These are phyloP conservation scores for Oxyscelio sp. DNA, from an alignment of 2,888 invertebrate species.

Conservation along the genomic window DNA sequence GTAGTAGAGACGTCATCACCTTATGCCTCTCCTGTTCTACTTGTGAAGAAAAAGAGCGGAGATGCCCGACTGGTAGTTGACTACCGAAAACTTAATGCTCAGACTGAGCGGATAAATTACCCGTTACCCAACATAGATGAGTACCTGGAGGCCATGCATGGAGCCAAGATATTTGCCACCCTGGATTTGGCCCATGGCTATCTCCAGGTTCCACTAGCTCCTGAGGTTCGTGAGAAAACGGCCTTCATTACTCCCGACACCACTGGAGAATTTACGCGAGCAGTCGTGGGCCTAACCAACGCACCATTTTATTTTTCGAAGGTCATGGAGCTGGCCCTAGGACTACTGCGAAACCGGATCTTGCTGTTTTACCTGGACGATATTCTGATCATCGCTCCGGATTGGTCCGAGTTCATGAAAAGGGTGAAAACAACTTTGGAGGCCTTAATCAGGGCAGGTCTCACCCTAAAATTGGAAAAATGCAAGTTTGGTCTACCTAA, in stretches of 20 bases:
- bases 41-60: constrained; percentile 41
- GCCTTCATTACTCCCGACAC: too few species aligned
- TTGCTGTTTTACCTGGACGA: neutral
- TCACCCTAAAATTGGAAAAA: neutral
- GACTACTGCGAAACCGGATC: constrained; percentile 52
- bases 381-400: neutral
- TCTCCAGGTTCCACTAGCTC: neutral
- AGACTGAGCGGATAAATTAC: too few species aligned
- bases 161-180: neutral
- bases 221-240: neutral
- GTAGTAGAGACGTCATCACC: constrained; percentile 31
- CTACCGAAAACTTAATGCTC: too few species aligned
- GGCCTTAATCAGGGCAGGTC: neutral
- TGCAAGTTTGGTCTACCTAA: neutral
- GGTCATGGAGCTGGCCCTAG: constrained; percentile 25
- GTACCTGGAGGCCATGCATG: too few species aligned
- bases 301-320: constrained; percentile 78
- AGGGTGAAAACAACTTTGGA: neutral
- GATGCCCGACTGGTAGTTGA: constrained; percentile 70
- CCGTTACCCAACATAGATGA: constrained; percentile 21
- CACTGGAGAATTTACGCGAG: constrained; percentile 71
- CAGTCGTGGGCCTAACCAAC: constrained; percentile 80
- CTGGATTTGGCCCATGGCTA: too few species aligned
- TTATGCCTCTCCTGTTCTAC: constrained; percentile 24
- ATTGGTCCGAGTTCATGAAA: neutral